Conservation (phyloP, 2,797 vertebrate genomes). For the Sciurus carolinensis region DNA sequence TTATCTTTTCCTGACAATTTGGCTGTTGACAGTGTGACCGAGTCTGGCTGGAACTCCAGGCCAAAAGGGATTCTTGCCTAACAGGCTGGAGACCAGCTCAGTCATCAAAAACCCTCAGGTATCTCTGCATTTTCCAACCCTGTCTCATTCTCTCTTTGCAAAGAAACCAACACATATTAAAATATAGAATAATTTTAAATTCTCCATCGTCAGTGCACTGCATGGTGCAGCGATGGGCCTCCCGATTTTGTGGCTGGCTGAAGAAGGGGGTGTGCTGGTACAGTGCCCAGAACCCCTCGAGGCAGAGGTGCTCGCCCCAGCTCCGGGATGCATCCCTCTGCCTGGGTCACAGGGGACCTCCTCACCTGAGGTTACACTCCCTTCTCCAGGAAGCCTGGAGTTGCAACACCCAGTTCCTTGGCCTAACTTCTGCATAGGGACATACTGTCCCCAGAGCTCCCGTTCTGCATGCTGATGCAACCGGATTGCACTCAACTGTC, state of each 20-base stretch:
- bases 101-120: neutral
- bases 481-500: too few relatives aligned
- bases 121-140: neutral
- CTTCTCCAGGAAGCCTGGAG: neutral
- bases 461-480: neutral
- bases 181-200: neutral
- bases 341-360: too few relatives aligned
- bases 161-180: conserved; percentile 8
- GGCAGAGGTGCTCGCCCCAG: accelerated
- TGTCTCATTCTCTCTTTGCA: neutral
- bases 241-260: neutral
- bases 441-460: too few relatives aligned
- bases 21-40: conserved; percentile 75
- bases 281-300: neutral
- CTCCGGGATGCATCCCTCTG: neutral
- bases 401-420: neutral
- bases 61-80: neutral
- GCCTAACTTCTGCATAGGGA: neutral
- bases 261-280: neutral
- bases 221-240: neutral
- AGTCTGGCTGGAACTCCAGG: neutral
- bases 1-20: conserved; percentile 81
- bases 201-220: neutral
- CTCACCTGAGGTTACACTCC: neutral
- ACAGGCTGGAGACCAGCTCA: neutral